These are phyloP conservation scores for Dicerorhinus sumatrensis DNA, from an alignment of 2,113 vertebrate genomes.

Conservation along the genomic window DNA sequence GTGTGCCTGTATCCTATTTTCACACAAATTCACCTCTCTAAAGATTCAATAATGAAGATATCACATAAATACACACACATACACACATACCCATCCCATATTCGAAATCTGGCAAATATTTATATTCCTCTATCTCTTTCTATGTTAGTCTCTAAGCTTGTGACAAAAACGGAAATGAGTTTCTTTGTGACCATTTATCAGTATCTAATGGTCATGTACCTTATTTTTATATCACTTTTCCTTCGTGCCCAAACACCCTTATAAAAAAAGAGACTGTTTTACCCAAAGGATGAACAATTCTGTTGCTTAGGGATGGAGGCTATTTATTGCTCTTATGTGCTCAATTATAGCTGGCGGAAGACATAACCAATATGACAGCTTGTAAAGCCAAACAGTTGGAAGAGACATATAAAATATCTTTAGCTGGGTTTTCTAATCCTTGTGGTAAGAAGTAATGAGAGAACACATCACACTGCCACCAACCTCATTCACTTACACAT, in stretches of 20 bases:
- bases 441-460: background rate
- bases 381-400: background rate
- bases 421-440: background rate
- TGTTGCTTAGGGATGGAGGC: background rate
- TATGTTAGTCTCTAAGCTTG: background rate
- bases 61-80: background rate
- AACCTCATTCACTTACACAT: background rate
- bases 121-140: background rate
- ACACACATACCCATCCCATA: background rate
- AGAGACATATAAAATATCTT: background rate
- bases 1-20: background rate
- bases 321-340: background rate
- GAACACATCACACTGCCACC: background rate
- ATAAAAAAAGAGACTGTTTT: background rate
- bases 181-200: background rate
- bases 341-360: background rate
- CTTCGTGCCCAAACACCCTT: background rate
- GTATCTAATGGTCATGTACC: background rate
- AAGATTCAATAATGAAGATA: background rate
- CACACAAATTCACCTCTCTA: background rate
- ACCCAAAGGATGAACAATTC: background rate
- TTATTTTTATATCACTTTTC: conserved; percentile 29
- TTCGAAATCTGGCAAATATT: background rate
- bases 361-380: background rate
- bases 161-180: background rate